Conservation (phyloP, 2,797 vertebrate species). For the Hyperoplus lanceolatus region DNA sequence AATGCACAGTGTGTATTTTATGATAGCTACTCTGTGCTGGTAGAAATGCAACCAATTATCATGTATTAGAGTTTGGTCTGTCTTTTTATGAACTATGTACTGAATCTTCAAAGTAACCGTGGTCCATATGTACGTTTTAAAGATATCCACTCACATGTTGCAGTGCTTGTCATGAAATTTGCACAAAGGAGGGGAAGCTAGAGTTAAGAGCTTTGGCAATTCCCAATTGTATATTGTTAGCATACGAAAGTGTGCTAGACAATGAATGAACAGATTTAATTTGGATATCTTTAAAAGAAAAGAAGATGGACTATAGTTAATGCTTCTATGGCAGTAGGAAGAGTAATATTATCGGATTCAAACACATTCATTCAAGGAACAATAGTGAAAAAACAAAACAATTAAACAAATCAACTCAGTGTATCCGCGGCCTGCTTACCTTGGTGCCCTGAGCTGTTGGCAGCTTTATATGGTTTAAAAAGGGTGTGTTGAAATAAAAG, state of each 20-base stretch:
- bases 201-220: not conserved
- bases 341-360: not conserved
- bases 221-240: not conserved
- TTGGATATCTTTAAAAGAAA: conserved; percentile 23
- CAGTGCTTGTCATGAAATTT: conserved; percentile 20
- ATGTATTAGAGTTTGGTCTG: not conserved
- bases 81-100: not conserved
- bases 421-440: conserved; percentile 77
- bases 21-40: not conserved
- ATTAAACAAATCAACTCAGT: conserved; percentile 10
- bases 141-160: conserved; percentile 12
- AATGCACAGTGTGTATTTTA: too few species aligned
- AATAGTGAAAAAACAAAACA: not conserved
- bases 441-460: conserved; percentile 81
- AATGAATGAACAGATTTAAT: conserved; percentile 5
- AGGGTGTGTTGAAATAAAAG: conserved; percentile 74
- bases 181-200: not conserved
- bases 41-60: not conserved
- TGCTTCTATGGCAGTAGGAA: not conserved
- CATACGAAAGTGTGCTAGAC: not conserved
- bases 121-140: not conserved
- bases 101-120: not conserved
- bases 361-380: not conserved
- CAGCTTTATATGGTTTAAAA: conserved; percentile 81
- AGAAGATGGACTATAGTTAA: not conserved